Conservation (phyloP, 1,140 invertebrate species). For the Drosophila pandora region DNA sequence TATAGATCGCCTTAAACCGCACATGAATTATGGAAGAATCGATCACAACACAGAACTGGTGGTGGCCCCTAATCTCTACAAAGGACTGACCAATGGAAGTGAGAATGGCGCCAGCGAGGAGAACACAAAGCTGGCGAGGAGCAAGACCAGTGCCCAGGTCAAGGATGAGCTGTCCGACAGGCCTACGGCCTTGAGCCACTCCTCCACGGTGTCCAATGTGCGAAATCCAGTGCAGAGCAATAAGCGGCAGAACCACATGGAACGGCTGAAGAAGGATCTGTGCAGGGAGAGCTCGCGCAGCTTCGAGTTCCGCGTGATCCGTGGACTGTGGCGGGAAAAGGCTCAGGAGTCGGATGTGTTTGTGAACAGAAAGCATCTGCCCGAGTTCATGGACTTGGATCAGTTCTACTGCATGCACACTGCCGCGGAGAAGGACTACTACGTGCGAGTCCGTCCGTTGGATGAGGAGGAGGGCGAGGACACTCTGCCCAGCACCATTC, state of each 20-base stretch:
- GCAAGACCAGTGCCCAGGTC: slow-evolving; percentile 67
- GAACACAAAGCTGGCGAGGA: slow-evolving; percentile 52
- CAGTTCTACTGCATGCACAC: slow-evolving; percentile 74
- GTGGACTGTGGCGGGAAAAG: slow-evolving; percentile 65
- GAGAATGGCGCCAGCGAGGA: slow-evolving; percentile 9
- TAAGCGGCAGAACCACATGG: slow-evolving; percentile 74
- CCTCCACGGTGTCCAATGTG: slow-evolving; percentile 63
- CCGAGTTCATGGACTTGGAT: slow-evolving; percentile 74
- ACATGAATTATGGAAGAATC: slow-evolving; percentile 71
- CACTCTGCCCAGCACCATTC: slow-evolving; percentile 62
- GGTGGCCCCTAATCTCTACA: slow-evolving; percentile 76
- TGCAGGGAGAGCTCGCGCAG: slow-evolving; percentile 59
- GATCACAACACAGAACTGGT: slow-evolving; percentile 80
- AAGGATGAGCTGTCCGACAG: slow-evolving; percentile 32
- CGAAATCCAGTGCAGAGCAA: slow-evolving; percentile 63
- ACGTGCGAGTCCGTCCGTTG: slow-evolving; percentile 68
- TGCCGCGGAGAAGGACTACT: slow-evolving; percentile 73
- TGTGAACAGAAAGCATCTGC: slow-evolving; percentile 67
- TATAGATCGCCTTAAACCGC: slow-evolving; percentile 76
- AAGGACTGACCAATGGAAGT: slow-evolving; percentile 63
- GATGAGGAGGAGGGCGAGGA: slow-evolving; percentile 45
- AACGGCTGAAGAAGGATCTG: slow-evolving; percentile 74
- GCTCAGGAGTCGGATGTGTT: slow-evolving; percentile 82
- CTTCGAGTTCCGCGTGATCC: slow-evolving; percentile 77
- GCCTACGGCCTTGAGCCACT: slow-evolving; percentile 46